Percentiles rank a stretch among this genome's conserved stretches.
Evolutionary conservation across 2,113 vertebrate genomes (phyloP).

Genomic region (Boulengeromyrus knoepffleri): DNA sequence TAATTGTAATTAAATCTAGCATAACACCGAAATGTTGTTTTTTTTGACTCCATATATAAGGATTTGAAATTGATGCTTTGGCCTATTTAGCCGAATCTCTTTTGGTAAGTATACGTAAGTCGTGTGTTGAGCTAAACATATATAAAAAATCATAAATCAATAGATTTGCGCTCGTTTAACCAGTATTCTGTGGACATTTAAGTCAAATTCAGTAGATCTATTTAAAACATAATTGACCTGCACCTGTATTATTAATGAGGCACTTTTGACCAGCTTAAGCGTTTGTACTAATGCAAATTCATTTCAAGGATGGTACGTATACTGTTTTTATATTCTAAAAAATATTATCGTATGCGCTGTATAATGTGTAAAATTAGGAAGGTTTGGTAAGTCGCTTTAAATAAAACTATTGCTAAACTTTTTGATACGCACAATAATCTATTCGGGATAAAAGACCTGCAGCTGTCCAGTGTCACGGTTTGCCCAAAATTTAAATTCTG

Average conservation of each 20-base stretch:
- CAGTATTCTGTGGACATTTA: neutral
- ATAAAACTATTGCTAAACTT: neutral
- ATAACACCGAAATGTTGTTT: neutral
- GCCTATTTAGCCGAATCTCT: neutral
- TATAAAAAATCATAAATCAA: neutral
- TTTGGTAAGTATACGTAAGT: neutral
- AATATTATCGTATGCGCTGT: neutral
- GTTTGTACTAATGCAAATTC: neutral
- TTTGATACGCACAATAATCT: neutral
- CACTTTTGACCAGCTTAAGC: too few species aligned
- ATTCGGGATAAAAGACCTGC: neutral
- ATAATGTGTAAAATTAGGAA: neutral
- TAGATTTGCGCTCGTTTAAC: neutral
- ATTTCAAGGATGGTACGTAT: neutral
- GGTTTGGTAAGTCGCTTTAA: neutral
- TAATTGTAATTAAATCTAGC: neutral
- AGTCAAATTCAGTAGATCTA: neutral
- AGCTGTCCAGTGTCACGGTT: neutral
- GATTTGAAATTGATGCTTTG: neutral
- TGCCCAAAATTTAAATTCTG: neutral
- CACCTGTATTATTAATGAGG: neutral
- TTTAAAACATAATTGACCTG: neutral
- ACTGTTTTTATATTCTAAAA: neutral
- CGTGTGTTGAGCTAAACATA: neutral
- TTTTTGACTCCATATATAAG: neutral